A percentile compares a stretch with the other conserved stretches of the same genome.
These are phyloP conservation scores for Ochotona princeps DNA, from an alignment of 2,113 vertebrate species.

Conservation along the genomic window DNA sequence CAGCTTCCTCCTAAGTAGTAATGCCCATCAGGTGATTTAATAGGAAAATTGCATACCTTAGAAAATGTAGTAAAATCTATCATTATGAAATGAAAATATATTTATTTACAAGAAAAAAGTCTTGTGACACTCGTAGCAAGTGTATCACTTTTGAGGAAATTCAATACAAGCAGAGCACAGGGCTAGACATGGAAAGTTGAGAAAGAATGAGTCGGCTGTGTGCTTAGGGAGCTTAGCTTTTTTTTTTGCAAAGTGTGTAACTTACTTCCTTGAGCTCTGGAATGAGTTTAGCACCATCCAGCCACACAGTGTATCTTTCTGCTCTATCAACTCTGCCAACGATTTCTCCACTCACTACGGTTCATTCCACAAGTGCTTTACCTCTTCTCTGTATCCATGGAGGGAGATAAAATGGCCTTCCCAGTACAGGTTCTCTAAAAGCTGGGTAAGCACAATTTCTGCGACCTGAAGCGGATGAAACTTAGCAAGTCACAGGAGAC, in stretches of 20 bases:
- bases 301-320: too few relatives aligned
- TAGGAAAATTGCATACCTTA: not conserved
- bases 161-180: not conserved
- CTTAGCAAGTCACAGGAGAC: constrained; percentile 32
- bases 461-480: constrained; percentile 20
- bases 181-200: not conserved
- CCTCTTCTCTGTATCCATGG: not conserved
- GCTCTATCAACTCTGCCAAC: not conserved
- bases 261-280: not conserved
- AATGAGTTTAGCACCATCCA: not conserved
- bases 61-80: not conserved
- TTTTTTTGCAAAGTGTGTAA: not conserved
- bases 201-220: too few relatives aligned
- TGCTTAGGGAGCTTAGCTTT: not conserved
- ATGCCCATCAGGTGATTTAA: not conserved
- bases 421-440: constrained; percentile 18
- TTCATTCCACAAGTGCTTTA: not conserved
- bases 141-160: not conserved
- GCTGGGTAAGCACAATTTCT: not conserved
- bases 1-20: not conserved
- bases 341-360: not conserved
- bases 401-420: constrained; percentile 19
- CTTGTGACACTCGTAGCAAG: not conserved
- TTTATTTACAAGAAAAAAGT: not conserved
- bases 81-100: constrained; percentile 6